Evolutionary conservation across 2,113 vertebrate species (phyloP), one percentile per base, ranked within the genome.

Genomic region (Hippocampus comes): DNA sequence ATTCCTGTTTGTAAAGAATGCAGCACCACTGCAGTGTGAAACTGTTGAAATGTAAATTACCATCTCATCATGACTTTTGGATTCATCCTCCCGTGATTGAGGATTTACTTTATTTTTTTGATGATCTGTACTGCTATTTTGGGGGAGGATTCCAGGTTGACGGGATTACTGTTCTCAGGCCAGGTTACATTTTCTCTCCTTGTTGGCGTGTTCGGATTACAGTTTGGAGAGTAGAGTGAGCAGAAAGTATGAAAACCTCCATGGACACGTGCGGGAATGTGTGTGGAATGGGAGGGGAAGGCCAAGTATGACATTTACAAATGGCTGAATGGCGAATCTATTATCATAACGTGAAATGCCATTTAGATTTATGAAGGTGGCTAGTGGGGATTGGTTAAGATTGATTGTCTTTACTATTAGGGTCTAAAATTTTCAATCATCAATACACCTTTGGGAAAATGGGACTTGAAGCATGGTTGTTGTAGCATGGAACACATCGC

Each of bases 131-230:
- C 51, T 55, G 77, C 70, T 84, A 72, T 86, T 87, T 75, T 77
- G 67, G 83, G 80, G 69, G 55, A 73, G 71, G 67, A 85, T 79
- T 82, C 69, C 82, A 78, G 80, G 77, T 86, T 72, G 73, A 86
- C 84, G 84, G 84, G 86, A 89, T 89, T 84, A 88, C 38, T 76
- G 71, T 78, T 74, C 68, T 55, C 23, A 67, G 48, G 41, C 63
- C 65, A 74, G 74, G 64, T 78, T 68, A 70, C 60, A 49, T 69
- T 80, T 80, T 73, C 56, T 68, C 51, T 65, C 53, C 53, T 20
- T 25, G 56, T 57, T 69, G 49, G 21, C 68, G 69, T 49, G 63
- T 49, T 42, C 63, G 56, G 71, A 85, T 83, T 78, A 79, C 78
- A 64, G 55, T 81, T 78, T 77, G 61, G n/a, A 56, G 48, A 64